Conservation (phyloP, 2,113 vertebrate species). For the Plotosus lineatus region DNA sequence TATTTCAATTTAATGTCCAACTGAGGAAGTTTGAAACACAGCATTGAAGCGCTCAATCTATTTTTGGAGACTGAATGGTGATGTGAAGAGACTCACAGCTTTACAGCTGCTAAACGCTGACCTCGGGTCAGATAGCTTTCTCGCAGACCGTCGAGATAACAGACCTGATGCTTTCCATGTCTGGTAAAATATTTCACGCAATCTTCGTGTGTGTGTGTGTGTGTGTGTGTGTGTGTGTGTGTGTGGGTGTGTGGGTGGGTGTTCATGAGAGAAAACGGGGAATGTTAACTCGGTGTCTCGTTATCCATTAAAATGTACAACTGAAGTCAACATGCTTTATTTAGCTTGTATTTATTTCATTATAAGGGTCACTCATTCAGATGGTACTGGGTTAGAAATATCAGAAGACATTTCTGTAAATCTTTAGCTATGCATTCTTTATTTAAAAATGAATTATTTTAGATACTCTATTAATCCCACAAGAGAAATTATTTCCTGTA, state of each 20-base stretch:
- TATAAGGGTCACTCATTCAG: not conserved
- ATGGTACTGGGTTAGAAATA: no score
- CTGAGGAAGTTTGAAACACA: not conserved
- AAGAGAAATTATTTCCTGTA: no score
- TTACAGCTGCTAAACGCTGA: constrained; percentile 5
- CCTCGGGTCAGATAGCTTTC: not conserved
- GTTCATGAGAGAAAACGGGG: not conserved
- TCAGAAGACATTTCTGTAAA: no score
- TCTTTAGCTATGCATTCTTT: no score
- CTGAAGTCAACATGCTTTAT: not conserved
- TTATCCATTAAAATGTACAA: not conserved
- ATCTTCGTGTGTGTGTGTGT: not conserved
- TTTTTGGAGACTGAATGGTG: not conserved
- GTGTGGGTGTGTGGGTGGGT: not conserved
- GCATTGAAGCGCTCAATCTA: not conserved
- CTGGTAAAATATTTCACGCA: not conserved
- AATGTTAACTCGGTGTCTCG: not conserved
- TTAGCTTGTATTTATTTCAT: not conserved
- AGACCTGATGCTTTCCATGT: constrained; percentile 6
- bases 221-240: constrained; percentile 4
- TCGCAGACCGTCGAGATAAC: not conserved
- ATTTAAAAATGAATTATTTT: no score
- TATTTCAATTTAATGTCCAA: not conserved
- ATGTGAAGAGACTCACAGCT: not conserved
- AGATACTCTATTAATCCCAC: no score